These are phyloP conservation scores for Melanaphis sacchari DNA, from an alignment of 1,140 invertebrate species.

Conservation along the genomic window DNA sequence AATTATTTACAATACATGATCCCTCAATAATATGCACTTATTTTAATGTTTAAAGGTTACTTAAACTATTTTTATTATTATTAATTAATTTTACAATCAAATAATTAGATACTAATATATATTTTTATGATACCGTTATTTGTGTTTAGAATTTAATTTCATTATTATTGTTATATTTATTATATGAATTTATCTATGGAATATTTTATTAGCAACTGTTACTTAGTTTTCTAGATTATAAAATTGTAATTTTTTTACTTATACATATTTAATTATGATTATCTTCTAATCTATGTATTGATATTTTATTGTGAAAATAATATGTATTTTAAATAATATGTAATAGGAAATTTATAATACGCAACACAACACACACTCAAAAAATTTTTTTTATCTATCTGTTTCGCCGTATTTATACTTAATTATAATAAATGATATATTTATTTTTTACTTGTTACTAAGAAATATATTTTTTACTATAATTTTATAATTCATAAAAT, in stretches of 20 bases:
- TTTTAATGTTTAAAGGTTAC: background rate
- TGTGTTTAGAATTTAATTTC: background rate
- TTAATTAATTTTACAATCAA: background rate
- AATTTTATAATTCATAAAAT: background rate
- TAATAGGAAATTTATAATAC: background rate
- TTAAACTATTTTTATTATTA: background rate
- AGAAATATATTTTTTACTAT: background rate
- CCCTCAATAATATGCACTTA: background rate
- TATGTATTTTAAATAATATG: background rate
- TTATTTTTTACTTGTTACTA: background rate
- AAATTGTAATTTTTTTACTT: background rate
- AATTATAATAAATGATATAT: background rate
- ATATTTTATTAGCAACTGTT: background rate
- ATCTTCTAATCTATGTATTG: background rate
- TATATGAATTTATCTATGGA: background rate
- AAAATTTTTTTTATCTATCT: background rate
- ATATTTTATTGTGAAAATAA: background rate
- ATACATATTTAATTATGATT: background rate
- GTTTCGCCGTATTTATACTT: background rate
- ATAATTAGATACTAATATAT: background rate
- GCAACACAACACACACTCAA: background rate
- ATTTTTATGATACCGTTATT: background rate
- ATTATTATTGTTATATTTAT: background rate
- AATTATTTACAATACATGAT: constrained; percentile 37
- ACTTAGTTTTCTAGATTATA: background rate